phyloP scores from a whole-genome alignment of 2,888 invertebrate species.

The Scaptomyza flava region DNA sequence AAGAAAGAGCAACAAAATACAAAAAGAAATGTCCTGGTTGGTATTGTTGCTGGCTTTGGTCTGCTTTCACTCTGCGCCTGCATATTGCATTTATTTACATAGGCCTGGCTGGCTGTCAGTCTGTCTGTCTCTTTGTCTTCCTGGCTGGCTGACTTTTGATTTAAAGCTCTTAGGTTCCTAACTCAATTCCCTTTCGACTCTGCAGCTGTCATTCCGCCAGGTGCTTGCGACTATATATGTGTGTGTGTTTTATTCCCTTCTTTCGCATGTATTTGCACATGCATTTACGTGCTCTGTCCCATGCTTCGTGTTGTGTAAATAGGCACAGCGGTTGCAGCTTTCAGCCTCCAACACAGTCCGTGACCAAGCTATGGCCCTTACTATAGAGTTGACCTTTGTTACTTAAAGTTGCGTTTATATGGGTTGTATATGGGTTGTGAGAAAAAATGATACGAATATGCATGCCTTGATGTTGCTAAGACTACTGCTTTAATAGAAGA shows the following conservation, averaged over 20 bases:
- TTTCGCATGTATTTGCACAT: slow-evolving; percentile 57
- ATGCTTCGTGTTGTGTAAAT: slow-evolving; percentile 55
- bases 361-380: slow-evolving; percentile 43
- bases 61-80: slow-evolving; percentile 59
- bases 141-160: slow-evolving; percentile 68
- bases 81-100: slow-evolving; percentile 77
- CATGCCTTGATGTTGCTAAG: slow-evolving; percentile 20
- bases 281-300: slow-evolving; percentile 63
- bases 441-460: neutral
- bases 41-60: slow-evolving; percentile 9
- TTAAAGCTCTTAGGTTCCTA: slow-evolving; percentile 71
- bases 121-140: slow-evolving; percentile 16
- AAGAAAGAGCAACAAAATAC: slow-evolving; percentile 4
- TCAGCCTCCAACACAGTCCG: slow-evolving; percentile 33
- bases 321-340: slow-evolving; percentile 56
- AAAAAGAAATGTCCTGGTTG: slow-evolving; percentile 44
- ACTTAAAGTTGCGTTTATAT: slow-evolving; percentile 45
- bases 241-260: slow-evolving; percentile 24
- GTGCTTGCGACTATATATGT: slow-evolving; percentile 39
- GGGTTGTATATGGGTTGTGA: slow-evolving; percentile 45
- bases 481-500: slow-evolving; percentile 27
- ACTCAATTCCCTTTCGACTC: slow-evolving; percentile 68
- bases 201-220: slow-evolving; percentile 61
- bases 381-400: slow-evolving; percentile 57
- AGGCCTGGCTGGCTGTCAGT: slow-evolving; percentile 46